Base-by-base conservation (phyloP, 2,113 vertebrate species). In the Setophaga kirtlandii region DNA sequence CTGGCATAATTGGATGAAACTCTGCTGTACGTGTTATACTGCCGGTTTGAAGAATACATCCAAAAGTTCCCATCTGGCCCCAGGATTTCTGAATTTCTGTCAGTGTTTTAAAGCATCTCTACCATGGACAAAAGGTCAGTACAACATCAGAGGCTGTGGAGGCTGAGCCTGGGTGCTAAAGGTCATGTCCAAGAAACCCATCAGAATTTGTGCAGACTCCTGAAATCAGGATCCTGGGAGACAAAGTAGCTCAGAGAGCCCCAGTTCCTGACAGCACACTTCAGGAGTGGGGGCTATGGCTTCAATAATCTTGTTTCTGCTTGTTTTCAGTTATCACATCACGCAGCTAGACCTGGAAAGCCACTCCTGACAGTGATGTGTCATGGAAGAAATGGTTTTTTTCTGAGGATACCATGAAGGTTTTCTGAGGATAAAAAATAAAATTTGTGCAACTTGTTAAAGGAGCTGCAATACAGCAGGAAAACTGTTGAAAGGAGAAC, bases 1-100 rank as follows among this genome's bases (percentile, higher is more conserved):
- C 90, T 93, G 96, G 85, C 85, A 90, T 94, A 97, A 97, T 81
- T 96, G 90, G 93, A 90, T 89, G 73, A 75, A 86, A 71, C 83
- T 83, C 86, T 78, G 63, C 75, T 95, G 90, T 88, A 95, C 2
- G 15, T 92, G 79, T 88, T 90, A 77, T 64, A 78, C 63, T 95
- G 83, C 64, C 4, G 1, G 35, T 96, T 90, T 90, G 90, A 90
- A 90, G 82, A 96, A 25, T 62, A 0, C 20, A 92, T 86, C 44
- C 76, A 75, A 60, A 30, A 22, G 60, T 74, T 90, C 76, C 71
- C 90, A 81, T 87, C 88, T 94, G 85, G 90, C 37, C 60, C 33
- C 39, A 83, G 85, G 79, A 77, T 82, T 90, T 89, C 84, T 83
- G 70, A 76, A 65, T 82, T 87, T 79, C 80, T 89, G 44, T 83